A percentile compares a stretch with the other conserved stretches of the same genome.
These are phyloP conservation scores for Aspidiotus destructor DNA, from an alignment of 2,888 invertebrate species.

Conservation along the genomic window DNA sequence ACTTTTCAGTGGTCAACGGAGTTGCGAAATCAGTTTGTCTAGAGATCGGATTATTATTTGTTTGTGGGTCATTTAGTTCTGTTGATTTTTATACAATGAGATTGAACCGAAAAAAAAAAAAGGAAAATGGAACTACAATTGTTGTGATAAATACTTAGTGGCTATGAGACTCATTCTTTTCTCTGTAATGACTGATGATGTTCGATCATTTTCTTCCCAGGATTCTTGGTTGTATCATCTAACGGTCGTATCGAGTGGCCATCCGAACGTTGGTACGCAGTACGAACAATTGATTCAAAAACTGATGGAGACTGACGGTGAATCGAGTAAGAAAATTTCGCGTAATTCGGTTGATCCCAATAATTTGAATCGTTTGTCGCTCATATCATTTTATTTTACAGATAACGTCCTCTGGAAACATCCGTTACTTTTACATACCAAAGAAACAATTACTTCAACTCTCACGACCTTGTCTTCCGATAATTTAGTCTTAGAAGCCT, in stretches of 20 bases:
- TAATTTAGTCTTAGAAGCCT: constrained; percentile 76
- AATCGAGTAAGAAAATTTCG: constrained; percentile 57
- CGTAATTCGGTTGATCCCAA: neutral
- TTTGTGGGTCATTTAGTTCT: no score
- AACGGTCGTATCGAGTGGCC: constrained; percentile 87
- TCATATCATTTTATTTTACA: constrained; percentile 41
- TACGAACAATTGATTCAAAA: constrained; percentile 93
- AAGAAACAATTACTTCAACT: constrained; percentile 81
- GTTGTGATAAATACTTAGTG: no score
- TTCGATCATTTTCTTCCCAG: constrained; percentile 38
- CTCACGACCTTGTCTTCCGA: constrained; percentile 84
- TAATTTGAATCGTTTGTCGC: neutral
- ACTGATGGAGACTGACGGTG: constrained; percentile 92
- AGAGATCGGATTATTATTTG: no score
- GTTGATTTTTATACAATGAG: no score
- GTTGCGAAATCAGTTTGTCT: no score
- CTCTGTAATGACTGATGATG: no score
- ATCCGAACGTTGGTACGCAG: constrained; percentile 83
- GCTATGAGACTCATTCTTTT: no score
- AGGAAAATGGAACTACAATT: no score
- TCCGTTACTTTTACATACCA: constrained; percentile 78
- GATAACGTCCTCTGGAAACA: constrained; percentile 89
- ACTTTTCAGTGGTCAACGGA: no score
- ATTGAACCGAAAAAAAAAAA: no score
- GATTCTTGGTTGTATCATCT: constrained; percentile 55